A percentile compares a stretch with the other conserved stretches of the same genome.
Conservation (phyloP, 2,888 invertebrate species). For the Danaus chrysippus region DNA sequence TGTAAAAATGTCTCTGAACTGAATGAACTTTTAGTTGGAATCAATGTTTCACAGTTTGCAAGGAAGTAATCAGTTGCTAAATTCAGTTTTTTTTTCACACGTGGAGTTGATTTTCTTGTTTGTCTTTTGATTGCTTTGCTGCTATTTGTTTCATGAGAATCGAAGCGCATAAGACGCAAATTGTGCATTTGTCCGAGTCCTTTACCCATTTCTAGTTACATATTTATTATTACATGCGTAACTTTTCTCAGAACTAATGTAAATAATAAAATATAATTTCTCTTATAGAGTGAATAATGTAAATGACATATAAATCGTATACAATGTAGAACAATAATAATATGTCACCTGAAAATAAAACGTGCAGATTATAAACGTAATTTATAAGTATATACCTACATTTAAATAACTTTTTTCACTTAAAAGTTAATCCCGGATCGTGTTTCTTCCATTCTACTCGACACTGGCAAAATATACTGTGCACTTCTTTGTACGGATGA, state of each 20-base stretch:
- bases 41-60: constrained; percentile 11
- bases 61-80: background rate
- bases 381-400: no score
- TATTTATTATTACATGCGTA: background rate
- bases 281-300: constrained; percentile 9
- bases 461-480: no score
- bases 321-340: no score
- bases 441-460: no score
- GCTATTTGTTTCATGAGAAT: background rate
- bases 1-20: constrained; percentile 9
- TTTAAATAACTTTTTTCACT: no score
- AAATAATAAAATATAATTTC: constrained; percentile 9
- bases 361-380: no score
- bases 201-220: constrained; percentile 8
- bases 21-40: constrained; percentile 5
- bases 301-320: constrained; percentile 8
- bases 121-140: background rate
- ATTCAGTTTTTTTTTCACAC: background rate
- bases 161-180: constrained; percentile 12
- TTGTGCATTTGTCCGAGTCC: constrained; percentile 10
- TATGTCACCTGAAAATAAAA: background rate
- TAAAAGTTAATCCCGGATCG: no score
- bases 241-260: constrained; percentile 11
- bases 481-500: no score
- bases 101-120: background rate